Evolutionary conservation across 1,140 invertebrate genomes (phyloP), one percentile per base, ranked within the genome.

Genomic region (Brachionus asplanchnoidis): DNA sequence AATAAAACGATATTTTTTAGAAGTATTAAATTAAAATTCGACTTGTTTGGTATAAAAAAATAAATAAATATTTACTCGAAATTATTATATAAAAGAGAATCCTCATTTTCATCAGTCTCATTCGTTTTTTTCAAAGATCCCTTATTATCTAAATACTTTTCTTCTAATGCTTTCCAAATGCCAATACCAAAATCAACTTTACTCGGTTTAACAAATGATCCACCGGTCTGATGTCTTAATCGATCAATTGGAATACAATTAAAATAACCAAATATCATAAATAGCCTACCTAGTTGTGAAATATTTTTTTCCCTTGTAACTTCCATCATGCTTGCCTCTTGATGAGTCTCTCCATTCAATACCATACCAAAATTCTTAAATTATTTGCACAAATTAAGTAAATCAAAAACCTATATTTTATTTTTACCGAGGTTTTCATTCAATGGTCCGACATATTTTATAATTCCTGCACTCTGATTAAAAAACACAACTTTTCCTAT

Each of bases 311-410:
- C 93, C 94, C 86, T 95, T 92, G 82, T 96, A 92, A 42, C 91
- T 92, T 0, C 96, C 96, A 92, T 95, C 93, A 88, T 98, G 96
- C 89, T 96, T 97, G 11, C 96, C 96, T 87, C 95, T 91, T 32
- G 89, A 88, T 3, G 92, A 91, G 88, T 96, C 93, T 90, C 98
- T 96, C 96, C 96, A 98, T 88, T 97, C 96, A 17, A 97, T 92
- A 1, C 96, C 96, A 85, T 95, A 90, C 95, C 96, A 98, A 53
- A 89, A 86, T 84, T 92, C 89, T 89, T 60, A 36, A 36, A 7
- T 36, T 36, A 7, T 36, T 36, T 36, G 6, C 32, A 36, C 32
- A 36, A 5, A 36, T 36, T 7, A 36, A 7, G 6, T 7, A 6
- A 36, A 36, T 3, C 28, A 32, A 32, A 32, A 32, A 36, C 4